phyloP scores from a whole-genome alignment of 1,140 invertebrate species.

The Drosophila navojoa region DNA sequence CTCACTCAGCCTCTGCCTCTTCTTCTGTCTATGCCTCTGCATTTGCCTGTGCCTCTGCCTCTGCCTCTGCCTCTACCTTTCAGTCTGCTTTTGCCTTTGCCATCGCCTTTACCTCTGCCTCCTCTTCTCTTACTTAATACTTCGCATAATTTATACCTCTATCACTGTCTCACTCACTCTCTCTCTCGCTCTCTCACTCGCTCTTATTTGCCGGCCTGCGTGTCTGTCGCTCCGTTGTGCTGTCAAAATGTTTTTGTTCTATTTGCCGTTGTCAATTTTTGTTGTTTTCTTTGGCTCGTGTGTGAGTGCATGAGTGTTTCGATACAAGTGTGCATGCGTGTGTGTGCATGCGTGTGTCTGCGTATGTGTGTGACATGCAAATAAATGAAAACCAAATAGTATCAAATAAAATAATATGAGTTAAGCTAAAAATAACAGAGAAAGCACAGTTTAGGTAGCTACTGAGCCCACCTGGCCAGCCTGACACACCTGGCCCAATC shows the following conservation, averaged over 20 bases:
- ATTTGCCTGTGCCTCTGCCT: too few relatives aligned
- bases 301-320: background rate
- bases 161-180: background rate
- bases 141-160: background rate
- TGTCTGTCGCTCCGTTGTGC: background rate
- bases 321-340: background rate
- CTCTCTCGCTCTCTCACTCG: background rate
- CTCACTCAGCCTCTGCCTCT: too few relatives aligned
- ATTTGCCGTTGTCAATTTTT: constrained; percentile 25
- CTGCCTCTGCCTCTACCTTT: too few relatives aligned
- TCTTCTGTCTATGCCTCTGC: too few relatives aligned
- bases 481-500: background rate
- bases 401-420: constrained; percentile 20
- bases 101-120: too few relatives aligned
- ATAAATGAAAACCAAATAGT: constrained; percentile 32
- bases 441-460: background rate
- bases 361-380: constrained; percentile 13
- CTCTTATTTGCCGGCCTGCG: too few relatives aligned
- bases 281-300: constrained; percentile 4
- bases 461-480: background rate
- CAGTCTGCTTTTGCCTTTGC: too few relatives aligned
- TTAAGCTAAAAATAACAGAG: constrained; percentile 5
- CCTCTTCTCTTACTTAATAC: too few relatives aligned
- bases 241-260: constrained; percentile 27
- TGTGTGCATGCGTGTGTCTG: background rate